Evolutionary conservation across 2,113 vertebrate genomes (phyloP), one percentile per base, ranked within the genome.

Genomic region (Rhineura floridana): DNA sequence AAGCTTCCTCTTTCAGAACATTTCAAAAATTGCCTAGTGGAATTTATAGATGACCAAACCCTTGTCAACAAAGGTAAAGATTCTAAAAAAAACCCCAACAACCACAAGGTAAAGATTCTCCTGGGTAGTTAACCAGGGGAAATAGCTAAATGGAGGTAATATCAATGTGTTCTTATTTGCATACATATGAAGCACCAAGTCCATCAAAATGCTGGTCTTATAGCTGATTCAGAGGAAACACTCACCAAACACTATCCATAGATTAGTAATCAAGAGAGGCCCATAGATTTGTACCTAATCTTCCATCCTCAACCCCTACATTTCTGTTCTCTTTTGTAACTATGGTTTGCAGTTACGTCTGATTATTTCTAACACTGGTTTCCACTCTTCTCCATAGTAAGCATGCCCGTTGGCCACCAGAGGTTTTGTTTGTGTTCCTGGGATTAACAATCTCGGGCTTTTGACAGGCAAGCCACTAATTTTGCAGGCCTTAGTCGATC

Each of bases 11-110:
- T 89, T 92, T 44, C 28, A 21, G n/a, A 0, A 87, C 63, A 90
- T 21, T 67, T 73, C 87, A 87, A 11, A 1, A 6, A 9, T 79
- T 33, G 48, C 65, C 4, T 70, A 50, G 72, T 76, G 52, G 28
- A 92, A 92, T 86, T 86, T 85, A 17, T 85, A 63, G 42, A 86
- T 75, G 67, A 73, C n/a, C 8, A 90, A 62, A 87, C 15, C 17
- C 2, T 36, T 3, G 69, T 65, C 83, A 73, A 92, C 82, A 87
- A 23, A 33, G 33, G 78, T 81, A 59, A 73, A 62, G 50, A 73
- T 87, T 62, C 70, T 63, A n/a, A n/a, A n/a, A n/a, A n/a, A n/a
- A n/a, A n/a, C n/a, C n/a, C n/a, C n/a, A n/a, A n/a, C n/a, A n/a
- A n/a, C n/a, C n/a, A n/a, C n/a, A 23, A 33, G 33, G 78, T 81